Evolutionary conservation across 2,113 vertebrate genomes (phyloP).

Genomic region (Forbesichthys agassizii): DNA sequence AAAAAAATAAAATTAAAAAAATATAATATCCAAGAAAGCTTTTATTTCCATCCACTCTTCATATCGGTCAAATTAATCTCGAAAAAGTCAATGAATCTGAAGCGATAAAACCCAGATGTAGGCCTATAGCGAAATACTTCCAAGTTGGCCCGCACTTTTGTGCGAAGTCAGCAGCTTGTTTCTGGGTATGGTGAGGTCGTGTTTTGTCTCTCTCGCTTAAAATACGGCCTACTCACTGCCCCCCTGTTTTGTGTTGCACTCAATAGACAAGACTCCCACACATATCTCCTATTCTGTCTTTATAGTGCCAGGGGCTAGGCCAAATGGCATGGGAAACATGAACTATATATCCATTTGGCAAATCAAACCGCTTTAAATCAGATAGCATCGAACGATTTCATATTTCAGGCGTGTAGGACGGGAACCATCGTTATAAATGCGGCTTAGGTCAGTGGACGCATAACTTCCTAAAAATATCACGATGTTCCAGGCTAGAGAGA

Average conservation of each 20-base stretch:
- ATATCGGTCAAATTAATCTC: no score
- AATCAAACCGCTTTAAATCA: neutral
- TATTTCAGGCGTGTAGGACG: neutral
- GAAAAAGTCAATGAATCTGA: no score
- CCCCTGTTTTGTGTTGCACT: conserved; percentile 57
- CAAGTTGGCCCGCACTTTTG: neutral
- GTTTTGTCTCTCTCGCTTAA: conserved; percentile 9
- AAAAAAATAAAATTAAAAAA: no score
- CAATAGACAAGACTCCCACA: conserved; percentile 83
- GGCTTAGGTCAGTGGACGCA: neutral
- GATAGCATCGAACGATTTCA: neutral
- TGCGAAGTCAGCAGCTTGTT: conserved; percentile 15
- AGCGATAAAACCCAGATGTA: no score
- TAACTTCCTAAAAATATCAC: neutral
- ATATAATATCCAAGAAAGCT: no score
- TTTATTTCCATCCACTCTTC: no score
- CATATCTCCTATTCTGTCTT: conserved; percentile 61
- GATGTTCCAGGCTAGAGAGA: conserved; percentile 23
- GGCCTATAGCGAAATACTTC: no score
- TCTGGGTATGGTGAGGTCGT: conserved; percentile 5
- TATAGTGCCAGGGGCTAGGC: conserved; percentile 13
- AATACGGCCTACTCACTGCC: conserved; percentile 38
- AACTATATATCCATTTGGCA: neutral
- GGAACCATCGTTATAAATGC: neutral
- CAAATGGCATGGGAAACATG: conserved; percentile 25